Percentiles rank a stretch among this genome's conserved stretches.
Evolutionary conservation across 2,797 vertebrate genomes (phyloP).

Genomic region (Sebastes minor): DNA sequence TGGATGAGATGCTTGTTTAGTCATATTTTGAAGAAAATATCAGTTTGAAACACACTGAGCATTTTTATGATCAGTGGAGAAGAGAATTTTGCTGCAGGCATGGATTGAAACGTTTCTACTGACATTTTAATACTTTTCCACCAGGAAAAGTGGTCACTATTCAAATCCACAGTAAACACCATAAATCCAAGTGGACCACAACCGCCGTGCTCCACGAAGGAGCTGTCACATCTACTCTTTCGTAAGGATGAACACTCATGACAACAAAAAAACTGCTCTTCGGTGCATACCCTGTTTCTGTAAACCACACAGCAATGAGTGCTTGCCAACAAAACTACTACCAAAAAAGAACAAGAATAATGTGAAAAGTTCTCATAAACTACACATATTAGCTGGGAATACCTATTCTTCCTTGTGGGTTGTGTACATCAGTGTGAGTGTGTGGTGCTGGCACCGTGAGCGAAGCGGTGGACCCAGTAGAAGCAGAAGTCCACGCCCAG

Average conservation of each 20-base stretch:
- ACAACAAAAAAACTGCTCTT: background rate
- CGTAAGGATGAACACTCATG: background rate
- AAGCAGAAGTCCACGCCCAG: conserved; percentile 92
- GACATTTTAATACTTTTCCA: conserved; percentile 11
- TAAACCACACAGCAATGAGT: background rate
- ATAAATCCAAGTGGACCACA: conserved; percentile 1
- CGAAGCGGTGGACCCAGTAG: conserved; percentile 92
- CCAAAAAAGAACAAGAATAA: background rate
- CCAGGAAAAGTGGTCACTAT: background rate
- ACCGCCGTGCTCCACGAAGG: background rate
- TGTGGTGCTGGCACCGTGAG: conserved; percentile 83
- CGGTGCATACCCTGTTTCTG: background rate
- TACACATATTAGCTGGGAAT: background rate
- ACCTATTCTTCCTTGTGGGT: background rate
- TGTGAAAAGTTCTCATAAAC: background rate
- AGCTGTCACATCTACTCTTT: background rate
- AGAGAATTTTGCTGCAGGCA: background rate
- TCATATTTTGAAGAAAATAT: background rate
- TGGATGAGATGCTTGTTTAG: background rate
- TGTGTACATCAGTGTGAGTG: background rate
- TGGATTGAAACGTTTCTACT: background rate
- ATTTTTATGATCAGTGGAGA: background rate
- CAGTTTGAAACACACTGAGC: background rate
- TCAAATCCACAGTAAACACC: background rate
- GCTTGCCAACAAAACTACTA: background rate